A percentile compares a stretch with the other conserved stretches of the same genome.
Evolutionary conservation across 1,140 invertebrate species (phyloP).

Genomic region (Leguminivora glycinivorella): DNA sequence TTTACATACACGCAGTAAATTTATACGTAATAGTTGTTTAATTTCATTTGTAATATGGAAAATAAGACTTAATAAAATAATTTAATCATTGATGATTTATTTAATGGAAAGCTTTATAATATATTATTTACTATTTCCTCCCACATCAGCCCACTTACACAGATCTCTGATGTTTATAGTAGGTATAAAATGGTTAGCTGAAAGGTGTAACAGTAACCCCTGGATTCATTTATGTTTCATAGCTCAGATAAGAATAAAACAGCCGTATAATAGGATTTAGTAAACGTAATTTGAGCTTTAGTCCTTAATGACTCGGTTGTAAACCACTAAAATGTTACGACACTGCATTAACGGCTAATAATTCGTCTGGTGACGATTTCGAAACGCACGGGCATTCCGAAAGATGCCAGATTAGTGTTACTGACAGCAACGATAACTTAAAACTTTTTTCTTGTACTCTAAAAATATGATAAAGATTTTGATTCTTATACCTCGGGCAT

Average conservation of each 20-base stretch:
- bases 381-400: conserved; percentile 58
- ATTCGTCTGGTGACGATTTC: conserved; percentile 64
- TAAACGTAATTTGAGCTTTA: conserved; percentile 52
- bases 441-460: conserved; percentile 69
- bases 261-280: conserved; percentile 37
- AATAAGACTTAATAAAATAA: background rate
- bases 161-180: background rate
- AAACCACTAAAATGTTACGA: conserved; percentile 60
- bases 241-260: conserved; percentile 35
- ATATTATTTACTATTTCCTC: background rate
- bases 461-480: too few species aligned
- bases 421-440: conserved; percentile 69
- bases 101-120: background rate
- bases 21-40: background rate
- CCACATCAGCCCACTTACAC: too few species aligned
- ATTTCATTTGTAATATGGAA: background rate
- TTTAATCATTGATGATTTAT: background rate
- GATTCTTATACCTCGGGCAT: too few species aligned
- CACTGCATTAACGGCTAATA: conserved; percentile 66
- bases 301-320: conserved; percentile 51
- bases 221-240: conserved; percentile 31
- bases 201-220: background rate
- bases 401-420: conserved; percentile 66
- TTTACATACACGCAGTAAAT: background rate
- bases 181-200: background rate